Base-by-base conservation (phyloP, 2,113 vertebrate species). In the Oryzias celebensis region DNA sequence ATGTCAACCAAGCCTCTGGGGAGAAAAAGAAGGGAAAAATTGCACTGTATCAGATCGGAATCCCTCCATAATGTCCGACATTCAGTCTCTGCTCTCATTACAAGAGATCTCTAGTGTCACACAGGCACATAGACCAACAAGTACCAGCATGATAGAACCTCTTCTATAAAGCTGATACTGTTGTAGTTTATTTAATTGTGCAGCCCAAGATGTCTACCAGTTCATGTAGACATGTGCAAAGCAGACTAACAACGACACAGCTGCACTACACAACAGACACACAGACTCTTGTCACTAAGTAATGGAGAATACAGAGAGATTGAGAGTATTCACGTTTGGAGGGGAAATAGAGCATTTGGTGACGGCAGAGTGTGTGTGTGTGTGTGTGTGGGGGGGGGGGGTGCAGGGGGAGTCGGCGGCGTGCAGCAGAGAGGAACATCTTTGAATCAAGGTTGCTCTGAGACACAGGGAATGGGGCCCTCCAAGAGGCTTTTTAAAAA, bases 271-370 rank as follows among this genome's bases (percentile, higher is more conserved):
- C n/a, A 2, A 28, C 8, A 26, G 12, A 62, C 61, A 68, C 31
- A 64, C 47, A 58, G 48, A 49, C 52, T 62, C 57, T 71, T 71
- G 71, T 55, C 63, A 55, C 74, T 60, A 62, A 80, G 64, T 26
- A 4, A 49, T 58, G 58, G 26, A 63, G 73, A 62, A 72, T 73
- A 80, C 57, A 28, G 53, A 71, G 59, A 71, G 63, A 62, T 79
- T 65, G 73, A 78, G 64, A 71, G 70, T 65, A 62, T 82, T 89
- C 80, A 77, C 78, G 80, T 86, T 83, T 73, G 61, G 65, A 70
- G 74, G 75, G 62, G 76, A 84, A 84, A 71, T 77, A 77, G 78
- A 88, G 74, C 80, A 75, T 85, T 72, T 69, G 81, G 77, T 80
- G 81, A 84, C 65, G 71, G 58, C 53, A 46, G 78, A 85, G 78